phyloP scores from a whole-genome alignment of 2,797 vertebrate genomes.

The Chelidonichthys spinosus region DNA sequence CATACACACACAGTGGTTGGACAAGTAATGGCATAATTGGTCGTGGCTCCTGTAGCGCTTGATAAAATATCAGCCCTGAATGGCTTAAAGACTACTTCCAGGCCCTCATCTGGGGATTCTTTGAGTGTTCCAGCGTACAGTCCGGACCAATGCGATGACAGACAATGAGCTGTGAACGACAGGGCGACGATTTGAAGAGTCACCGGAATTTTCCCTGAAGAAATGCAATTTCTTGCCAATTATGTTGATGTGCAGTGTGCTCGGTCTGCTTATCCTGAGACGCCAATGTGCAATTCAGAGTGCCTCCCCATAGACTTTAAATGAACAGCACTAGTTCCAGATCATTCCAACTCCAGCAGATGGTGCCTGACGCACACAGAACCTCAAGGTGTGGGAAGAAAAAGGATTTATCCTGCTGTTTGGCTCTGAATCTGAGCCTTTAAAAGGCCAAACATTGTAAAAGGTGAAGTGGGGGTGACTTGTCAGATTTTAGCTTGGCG shows the following conservation, averaged over 20 bases:
- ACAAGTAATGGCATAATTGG: constrained; percentile 26
- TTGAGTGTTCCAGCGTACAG: constrained; percentile 14
- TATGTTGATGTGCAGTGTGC: constrained; percentile 25
- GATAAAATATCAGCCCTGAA: constrained; percentile 35
- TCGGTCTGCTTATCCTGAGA: constrained; percentile 39
- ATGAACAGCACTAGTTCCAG: constrained; percentile 25
- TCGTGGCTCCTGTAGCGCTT: constrained; percentile 15
- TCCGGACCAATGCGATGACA: constrained; percentile 3
- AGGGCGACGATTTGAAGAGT: constrained; percentile 41
- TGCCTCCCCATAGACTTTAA: constrained; percentile 35
- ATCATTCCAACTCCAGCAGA: constrained; percentile 49
- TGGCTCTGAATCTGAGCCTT: constrained; percentile 3
- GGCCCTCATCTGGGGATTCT: constrained; percentile 11
- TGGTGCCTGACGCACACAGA: constrained; percentile 51
- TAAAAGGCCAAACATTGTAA: constrained; percentile 33
- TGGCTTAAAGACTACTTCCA: constrained; percentile 26
- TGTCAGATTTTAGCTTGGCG: constrained; percentile 15
- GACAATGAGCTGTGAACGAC: constrained; percentile 33
- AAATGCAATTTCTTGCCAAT: constrained; percentile 43
- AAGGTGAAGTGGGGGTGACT: constrained; percentile 39
- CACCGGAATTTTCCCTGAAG: constrained; percentile 22
- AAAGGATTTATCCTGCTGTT: constrained; percentile 23
- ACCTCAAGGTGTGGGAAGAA: constrained; percentile 38
- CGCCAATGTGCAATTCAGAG: constrained; percentile 7
- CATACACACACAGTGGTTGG: constrained; percentile 13